Conservation (phyloP, 2,888 invertebrate species). For the Entomobrya proxima region DNA sequence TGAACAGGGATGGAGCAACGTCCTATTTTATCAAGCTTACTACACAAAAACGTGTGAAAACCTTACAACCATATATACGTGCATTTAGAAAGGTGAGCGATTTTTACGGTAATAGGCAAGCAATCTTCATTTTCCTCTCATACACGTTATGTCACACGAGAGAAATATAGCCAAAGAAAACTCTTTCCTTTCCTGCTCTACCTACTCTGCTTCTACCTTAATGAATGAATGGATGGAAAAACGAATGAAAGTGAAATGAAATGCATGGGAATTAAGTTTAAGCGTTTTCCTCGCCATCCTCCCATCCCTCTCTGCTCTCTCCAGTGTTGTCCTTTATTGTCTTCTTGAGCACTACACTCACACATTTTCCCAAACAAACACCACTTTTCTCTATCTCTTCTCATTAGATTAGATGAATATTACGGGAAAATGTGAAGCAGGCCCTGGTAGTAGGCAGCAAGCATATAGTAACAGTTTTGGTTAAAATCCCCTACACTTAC, state of each 20-base stretch:
- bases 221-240: slow-evolving; percentile 36
- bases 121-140: slow-evolving; percentile 13
- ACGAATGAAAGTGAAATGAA: slow-evolving; percentile 45
- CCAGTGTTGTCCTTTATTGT: neutral
- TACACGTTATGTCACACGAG: slow-evolving; percentile 11
- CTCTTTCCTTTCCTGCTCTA: neutral
- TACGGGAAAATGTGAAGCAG: neutral
- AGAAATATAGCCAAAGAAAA: neutral
- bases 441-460: neutral
- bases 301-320: slow-evolving; percentile 38
- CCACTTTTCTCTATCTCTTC: neutral
- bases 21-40: neutral
- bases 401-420: slow-evolving; percentile 16
- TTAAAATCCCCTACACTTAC: too few species aligned
- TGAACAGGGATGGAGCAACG: neutral
- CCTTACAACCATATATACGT: neutral
- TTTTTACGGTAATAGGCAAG: neutral
- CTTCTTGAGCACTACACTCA: neutral
- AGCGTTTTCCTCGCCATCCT: slow-evolving; percentile 46
- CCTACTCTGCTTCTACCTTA: slow-evolving; percentile 24
- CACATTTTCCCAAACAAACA: neutral
- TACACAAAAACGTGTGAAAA: too few species aligned
- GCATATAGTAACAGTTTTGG: neutral
- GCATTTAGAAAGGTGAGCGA: neutral
- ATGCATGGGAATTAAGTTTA: slow-evolving; percentile 53